Conservation (phyloP, 2,113 vertebrate genomes). For the Zosterops hypoxanthus region DNA sequence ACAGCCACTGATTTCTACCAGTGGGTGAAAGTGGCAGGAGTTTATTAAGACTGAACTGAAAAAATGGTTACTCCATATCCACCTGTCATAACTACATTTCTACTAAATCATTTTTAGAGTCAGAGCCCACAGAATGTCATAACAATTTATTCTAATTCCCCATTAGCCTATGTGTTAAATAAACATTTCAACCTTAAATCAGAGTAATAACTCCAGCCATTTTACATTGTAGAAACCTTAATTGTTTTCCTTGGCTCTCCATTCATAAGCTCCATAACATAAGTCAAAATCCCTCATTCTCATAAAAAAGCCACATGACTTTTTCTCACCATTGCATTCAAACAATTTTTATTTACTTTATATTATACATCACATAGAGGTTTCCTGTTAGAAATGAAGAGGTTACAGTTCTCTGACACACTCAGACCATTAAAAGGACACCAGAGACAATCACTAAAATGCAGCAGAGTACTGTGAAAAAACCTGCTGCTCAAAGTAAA, state of each 20-base stretch:
- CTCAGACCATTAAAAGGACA: neutral
- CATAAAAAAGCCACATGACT: neutral
- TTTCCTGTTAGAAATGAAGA: neutral
- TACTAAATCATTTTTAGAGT: neutral
- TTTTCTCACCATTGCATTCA: neutral
- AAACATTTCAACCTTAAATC: constrained; percentile 16
- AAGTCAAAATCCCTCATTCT: neutral
- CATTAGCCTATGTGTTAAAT: neutral
- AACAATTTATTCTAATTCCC: constrained; percentile 9
- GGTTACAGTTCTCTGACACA: neutral
- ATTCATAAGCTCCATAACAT: neutral
- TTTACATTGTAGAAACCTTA: neutral
- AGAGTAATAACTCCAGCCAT: neutral
- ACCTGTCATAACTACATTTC: neutral
- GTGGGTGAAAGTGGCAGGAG: neutral
- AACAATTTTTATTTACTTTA: neutral
- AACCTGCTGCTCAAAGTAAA: neutral
- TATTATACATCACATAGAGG: neutral
- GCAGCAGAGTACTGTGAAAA: neutral
- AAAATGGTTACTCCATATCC: neutral
- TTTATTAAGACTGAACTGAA: neutral
- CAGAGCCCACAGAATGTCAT: neutral
- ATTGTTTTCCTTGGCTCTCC: neutral
- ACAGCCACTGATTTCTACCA: neutral
- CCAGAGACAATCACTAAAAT: neutral